A percentile compares a stretch with the other conserved stretches of the same genome.
Evolutionary conservation across 1,140 invertebrate genomes (phyloP).

Genomic region (Geopemphigus sp.): DNA sequence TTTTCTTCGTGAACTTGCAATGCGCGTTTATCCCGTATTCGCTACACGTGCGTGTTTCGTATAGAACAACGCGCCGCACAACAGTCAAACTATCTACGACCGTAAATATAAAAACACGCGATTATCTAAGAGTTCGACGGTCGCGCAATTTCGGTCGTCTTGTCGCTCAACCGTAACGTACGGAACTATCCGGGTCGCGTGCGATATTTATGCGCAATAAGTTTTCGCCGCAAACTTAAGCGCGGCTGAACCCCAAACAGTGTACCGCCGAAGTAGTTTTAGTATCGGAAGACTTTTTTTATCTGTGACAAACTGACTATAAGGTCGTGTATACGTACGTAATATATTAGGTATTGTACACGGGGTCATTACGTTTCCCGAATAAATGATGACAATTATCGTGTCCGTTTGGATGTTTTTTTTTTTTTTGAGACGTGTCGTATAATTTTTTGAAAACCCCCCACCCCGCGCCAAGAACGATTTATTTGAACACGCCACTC

Average conservation of each 20-base stretch:
- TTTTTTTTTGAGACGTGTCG: too few relatives aligned
- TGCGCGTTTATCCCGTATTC: too few relatives aligned
- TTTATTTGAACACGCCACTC: too few relatives aligned
- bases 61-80: not conserved
- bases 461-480: too few relatives aligned
- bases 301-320: not conserved
- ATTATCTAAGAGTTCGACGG: constrained; percentile 3
- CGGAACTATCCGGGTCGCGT: not conserved
- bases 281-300: not conserved
- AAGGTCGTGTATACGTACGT: not conserved
- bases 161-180: constrained; percentile 17
- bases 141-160: not conserved
- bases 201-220: constrained; percentile 31
- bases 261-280: too few relatives aligned
- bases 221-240: constrained; percentile 33
- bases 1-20: too few relatives aligned
- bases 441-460: too few relatives aligned
- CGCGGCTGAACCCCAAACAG: not conserved
- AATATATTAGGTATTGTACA: not conserved
- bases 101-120: constrained; percentile 14
- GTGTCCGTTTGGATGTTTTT: not conserved
- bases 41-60: not conserved
- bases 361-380: not conserved
- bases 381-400: not conserved
- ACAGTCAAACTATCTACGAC: not conserved